A percentile compares a stretch with the other conserved stretches of the same genome.
Conservation (phyloP, 1,140 invertebrate genomes). For the Drosophila sucinea region DNA sequence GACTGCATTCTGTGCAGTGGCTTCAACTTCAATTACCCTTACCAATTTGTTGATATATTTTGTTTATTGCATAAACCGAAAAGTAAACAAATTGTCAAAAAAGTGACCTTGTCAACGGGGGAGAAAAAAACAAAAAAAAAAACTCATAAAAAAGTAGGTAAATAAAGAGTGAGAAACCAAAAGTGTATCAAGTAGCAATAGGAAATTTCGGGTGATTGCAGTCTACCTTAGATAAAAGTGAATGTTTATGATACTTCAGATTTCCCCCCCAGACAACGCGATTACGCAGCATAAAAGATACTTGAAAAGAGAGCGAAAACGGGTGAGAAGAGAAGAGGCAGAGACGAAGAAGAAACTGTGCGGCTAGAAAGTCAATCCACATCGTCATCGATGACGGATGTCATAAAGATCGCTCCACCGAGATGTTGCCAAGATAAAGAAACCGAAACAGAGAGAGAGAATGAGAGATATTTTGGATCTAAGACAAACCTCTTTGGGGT, state of each 20-base stretch:
- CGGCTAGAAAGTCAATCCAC: constrained; percentile 65
- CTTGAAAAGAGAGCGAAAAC: constrained; percentile 44
- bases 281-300: constrained; percentile 66
- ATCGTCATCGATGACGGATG: constrained; percentile 40
- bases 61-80: constrained; percentile 70
- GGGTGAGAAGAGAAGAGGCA: constrained; percentile 22
- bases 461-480: constrained; percentile 33
- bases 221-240: constrained; percentile 65
- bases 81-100: constrained; percentile 36
- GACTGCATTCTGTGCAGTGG: constrained; percentile 42
- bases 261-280: constrained; percentile 45
- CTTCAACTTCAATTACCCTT: constrained; percentile 60
- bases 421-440: no score
- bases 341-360: constrained; percentile 44
- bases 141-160: constrained; percentile 34
- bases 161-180: constrained; percentile 29
- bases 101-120: constrained; percentile 61
- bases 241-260: constrained; percentile 78
- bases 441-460: constrained; percentile 2
- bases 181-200: constrained; percentile 77
- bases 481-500: constrained; percentile 35
- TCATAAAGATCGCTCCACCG: constrained; percentile 37
- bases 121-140: background rate
- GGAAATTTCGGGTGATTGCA: constrained; percentile 65
- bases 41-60: constrained; percentile 46